Conservation (phyloP, 2,113 vertebrate genomes). For the Nestor notabilis region DNA sequence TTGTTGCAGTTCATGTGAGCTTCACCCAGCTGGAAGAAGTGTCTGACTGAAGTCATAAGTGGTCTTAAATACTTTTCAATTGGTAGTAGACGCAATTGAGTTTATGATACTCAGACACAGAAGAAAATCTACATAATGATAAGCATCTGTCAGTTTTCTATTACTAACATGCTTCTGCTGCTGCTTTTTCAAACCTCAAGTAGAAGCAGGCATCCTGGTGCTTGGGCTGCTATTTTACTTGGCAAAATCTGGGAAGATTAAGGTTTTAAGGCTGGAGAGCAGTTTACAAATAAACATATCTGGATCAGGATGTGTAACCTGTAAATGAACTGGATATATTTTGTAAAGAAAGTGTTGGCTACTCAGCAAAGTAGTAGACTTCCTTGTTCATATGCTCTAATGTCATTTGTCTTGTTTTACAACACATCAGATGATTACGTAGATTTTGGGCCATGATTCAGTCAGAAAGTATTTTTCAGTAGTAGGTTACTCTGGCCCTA, state of each 20-base stretch:
- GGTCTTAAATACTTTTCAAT: slow-evolving; percentile 1
- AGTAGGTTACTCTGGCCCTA: background rate
- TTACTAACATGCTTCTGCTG: background rate
- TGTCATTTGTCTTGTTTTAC: background rate
- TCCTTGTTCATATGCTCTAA: background rate
- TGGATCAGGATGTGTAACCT: background rate
- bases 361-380: background rate
- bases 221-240: background rate
- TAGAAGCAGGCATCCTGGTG: background rate
- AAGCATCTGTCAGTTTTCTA: slow-evolving; percentile 13
- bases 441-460: background rate
- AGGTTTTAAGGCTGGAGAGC: background rate
- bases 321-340: background rate
- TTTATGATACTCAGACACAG: background rate
- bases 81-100: background rate
- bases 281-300: background rate
- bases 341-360: background rate
- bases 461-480: background rate
- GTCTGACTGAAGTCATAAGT: background rate
- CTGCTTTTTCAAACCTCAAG: background rate
- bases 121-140: background rate
- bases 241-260: background rate
- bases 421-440: background rate
- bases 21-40: background rate
- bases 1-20: background rate